Conservation (phyloP, 2,113 vertebrate species). For the Hippopotamus amphibius region DNA sequence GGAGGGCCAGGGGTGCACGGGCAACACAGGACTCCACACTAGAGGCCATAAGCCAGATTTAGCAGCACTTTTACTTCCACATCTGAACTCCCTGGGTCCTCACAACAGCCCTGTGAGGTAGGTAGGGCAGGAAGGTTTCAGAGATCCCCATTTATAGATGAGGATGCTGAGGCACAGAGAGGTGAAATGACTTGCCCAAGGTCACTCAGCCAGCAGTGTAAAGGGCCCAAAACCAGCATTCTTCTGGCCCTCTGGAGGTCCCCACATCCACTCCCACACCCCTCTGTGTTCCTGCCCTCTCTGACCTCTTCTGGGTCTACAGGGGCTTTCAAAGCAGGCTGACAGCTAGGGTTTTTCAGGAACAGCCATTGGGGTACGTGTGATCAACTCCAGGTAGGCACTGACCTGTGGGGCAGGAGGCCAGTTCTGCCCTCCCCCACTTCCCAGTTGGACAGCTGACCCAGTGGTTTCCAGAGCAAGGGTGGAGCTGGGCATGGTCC, state of each 20-base stretch:
- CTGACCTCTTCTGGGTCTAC: slow-evolving; percentile 24
- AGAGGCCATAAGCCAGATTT: background rate
- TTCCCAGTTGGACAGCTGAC: slow-evolving; percentile 6
- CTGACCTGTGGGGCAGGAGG: slow-evolving; percentile 64
- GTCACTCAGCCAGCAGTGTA: slow-evolving; percentile 48
- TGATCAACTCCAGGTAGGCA: slow-evolving; percentile 83
- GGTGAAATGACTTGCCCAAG: slow-evolving; percentile 70
- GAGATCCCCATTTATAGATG: slow-evolving; percentile 74
- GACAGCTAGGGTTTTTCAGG: slow-evolving; percentile 39
- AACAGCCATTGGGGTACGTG: slow-evolving; percentile 58
- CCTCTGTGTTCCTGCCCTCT: slow-evolving; percentile 2
- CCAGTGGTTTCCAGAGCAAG: slow-evolving; percentile 54
- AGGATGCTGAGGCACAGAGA: slow-evolving; percentile 81
- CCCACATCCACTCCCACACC: background rate
- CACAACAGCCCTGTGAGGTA: slow-evolving; percentile 84
- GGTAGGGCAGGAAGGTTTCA: slow-evolving; percentile 73
- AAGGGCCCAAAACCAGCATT: background rate
- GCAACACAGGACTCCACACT: background rate
- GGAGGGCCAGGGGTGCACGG: background rate
- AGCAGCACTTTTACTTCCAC: slow-evolving; percentile 76
- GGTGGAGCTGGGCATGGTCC: slow-evolving; percentile 39
- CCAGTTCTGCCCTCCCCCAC: background rate
- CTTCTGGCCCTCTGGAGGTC: background rate
- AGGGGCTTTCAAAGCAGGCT: slow-evolving; percentile 40
- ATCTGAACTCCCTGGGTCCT: slow-evolving; percentile 67